Evolutionary conservation across 2,888 invertebrate genomes (phyloP).

Genomic region (Drosophila mettleri): DNA sequence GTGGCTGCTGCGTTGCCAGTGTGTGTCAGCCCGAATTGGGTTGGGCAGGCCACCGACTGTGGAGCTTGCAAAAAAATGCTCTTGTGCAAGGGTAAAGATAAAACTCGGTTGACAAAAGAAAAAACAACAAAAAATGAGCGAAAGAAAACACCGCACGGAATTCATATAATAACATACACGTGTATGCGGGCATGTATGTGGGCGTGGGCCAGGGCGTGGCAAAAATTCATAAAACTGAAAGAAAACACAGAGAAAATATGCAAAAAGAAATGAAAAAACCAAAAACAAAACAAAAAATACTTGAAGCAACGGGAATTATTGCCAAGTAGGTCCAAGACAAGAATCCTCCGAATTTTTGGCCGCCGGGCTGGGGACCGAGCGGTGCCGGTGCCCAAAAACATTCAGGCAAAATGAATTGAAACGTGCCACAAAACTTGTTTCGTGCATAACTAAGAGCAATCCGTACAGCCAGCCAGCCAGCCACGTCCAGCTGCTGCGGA

Average conservation of each 20-base stretch:
- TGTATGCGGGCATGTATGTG: slow-evolving; percentile 9
- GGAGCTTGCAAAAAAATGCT: too few species aligned
- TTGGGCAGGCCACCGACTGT: not conserved
- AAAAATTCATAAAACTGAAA: slow-evolving; percentile 55
- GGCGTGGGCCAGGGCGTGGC: slow-evolving; percentile 14
- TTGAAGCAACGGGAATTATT: slow-evolving; percentile 38
- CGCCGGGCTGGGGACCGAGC: not conserved
- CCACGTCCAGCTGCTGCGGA: slow-evolving; percentile 3
- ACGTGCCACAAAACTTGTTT: slow-evolving; percentile 62
- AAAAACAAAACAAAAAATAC: slow-evolving; percentile 20
- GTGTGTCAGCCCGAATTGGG: not conserved
- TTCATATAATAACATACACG: slow-evolving; percentile 48
- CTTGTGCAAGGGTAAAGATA: slow-evolving; percentile 48
- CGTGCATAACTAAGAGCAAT: slow-evolving; percentile 48
- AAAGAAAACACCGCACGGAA: slow-evolving; percentile 30
- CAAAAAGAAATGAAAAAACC: slow-evolving; percentile 1
- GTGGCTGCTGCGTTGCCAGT: slow-evolving; percentile 6
- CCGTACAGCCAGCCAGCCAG: slow-evolving; percentile 9
- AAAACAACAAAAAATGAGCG: slow-evolving; percentile 19
- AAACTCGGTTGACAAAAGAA: slow-evolving; percentile 54
- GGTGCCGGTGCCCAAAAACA: slow-evolving; percentile 13
- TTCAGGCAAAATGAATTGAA: slow-evolving; percentile 60
- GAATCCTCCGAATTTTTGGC: slow-evolving; percentile 14
- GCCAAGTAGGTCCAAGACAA: slow-evolving; percentile 31
- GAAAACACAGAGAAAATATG: slow-evolving; percentile 49